phyloP scores from a whole-genome alignment of 1,140 invertebrate species.

The Formica selysi region DNA sequence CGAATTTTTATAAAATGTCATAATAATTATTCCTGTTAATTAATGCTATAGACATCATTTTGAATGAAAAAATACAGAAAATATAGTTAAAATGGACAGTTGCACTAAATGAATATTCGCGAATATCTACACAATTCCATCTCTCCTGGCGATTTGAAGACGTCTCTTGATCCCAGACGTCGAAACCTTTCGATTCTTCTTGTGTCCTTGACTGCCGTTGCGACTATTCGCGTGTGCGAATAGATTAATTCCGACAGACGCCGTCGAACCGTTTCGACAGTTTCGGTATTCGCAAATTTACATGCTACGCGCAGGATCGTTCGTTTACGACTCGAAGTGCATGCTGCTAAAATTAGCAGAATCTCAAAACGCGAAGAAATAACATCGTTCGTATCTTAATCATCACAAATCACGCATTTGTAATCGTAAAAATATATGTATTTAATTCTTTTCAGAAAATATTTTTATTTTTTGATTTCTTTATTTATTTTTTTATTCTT shows the following conservation, averaged over 20 bases:
- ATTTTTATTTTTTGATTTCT: too few species aligned
- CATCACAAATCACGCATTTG: not conserved
- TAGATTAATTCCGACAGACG: constrained; percentile 50
- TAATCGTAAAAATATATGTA: not conserved
- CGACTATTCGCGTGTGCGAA: constrained; percentile 41
- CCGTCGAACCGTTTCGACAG: not conserved
- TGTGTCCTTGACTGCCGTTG: constrained; percentile 43
- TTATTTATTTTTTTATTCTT: not conserved
- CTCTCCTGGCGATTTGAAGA: not conserved
- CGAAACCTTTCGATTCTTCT: constrained; percentile 43
- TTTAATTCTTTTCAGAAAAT: not conserved
- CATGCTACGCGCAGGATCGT: constrained; percentile 14
- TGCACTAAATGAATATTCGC: not conserved
- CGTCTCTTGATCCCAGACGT: constrained; percentile 1
- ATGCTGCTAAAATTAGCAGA: constrained; percentile 47
- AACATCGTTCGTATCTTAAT: constrained; percentile 15
- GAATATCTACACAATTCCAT: constrained; percentile 1
- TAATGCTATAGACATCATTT: not conserved
- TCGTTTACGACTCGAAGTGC: constrained; percentile 34
- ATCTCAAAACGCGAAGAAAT: constrained; percentile 1
- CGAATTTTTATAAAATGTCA: not conserved
- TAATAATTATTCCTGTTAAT: not conserved
- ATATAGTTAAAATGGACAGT: not conserved
- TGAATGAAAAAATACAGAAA: not conserved
- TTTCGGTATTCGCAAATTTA: constrained; percentile 46